phyloP scores from a whole-genome alignment of 2,797 vertebrate genomes.

The Argentina silus region DNA sequence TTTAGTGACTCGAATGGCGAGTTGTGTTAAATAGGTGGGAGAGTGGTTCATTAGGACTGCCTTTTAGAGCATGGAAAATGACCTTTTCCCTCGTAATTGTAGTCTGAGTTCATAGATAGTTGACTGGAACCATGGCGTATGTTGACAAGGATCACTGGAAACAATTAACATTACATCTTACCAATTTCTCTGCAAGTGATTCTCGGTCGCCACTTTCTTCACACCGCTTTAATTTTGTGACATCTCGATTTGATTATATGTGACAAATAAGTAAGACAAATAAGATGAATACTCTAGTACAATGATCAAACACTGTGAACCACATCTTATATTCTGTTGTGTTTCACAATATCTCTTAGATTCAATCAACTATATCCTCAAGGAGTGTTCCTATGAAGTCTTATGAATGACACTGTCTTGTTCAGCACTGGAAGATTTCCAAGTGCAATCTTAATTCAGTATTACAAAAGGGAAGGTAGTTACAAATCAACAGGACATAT shows the following conservation, averaged over 20 bases:
- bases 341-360: slow-evolving; percentile 6
- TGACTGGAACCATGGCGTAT: slow-evolving; percentile 70
- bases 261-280: slow-evolving; percentile 50
- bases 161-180: slow-evolving; percentile 74
- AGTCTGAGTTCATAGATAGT: slow-evolving; percentile 73
- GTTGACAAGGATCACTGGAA: slow-evolving; percentile 78
- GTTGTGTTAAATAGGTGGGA: slow-evolving; percentile 72
- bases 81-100: slow-evolving; percentile 80
- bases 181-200: slow-evolving; percentile 46
- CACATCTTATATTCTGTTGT: slow-evolving; percentile 16
- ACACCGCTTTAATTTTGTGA: slow-evolving; percentile 55
- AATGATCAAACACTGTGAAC: slow-evolving; percentile 33
- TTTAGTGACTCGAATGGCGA: slow-evolving; percentile 64
- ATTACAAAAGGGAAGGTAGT: background rate
- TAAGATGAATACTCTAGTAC: slow-evolving; percentile 34
- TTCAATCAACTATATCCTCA: background rate
- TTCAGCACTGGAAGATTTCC: background rate
- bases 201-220: slow-evolving; percentile 54
- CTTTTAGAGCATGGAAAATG: slow-evolving; percentile 80
- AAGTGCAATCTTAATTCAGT: background rate
- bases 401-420: background rate
- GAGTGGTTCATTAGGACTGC: slow-evolving; percentile 76
- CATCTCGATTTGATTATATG: slow-evolving; percentile 55
- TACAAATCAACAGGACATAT: slow-evolving; percentile 2
- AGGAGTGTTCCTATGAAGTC: background rate